Percentiles rank a stretch among this genome's conserved stretches.
These are phyloP conservation scores for Kryphioiulus occultus DNA, from an alignment of 2,888 invertebrate genomes.

Conservation along the genomic window DNA sequence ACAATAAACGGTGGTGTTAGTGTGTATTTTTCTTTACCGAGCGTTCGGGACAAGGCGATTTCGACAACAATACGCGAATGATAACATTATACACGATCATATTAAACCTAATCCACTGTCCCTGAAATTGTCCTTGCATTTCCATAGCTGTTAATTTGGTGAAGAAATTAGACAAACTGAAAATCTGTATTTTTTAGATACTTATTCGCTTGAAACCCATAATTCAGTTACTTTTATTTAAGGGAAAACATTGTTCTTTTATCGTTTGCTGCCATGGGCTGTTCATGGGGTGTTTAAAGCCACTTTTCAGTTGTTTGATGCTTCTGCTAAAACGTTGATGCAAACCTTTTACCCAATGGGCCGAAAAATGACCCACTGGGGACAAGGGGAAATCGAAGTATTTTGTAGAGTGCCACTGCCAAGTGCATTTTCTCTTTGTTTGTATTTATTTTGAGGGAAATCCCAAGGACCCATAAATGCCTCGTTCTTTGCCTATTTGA, in stretches of 20 bases:
- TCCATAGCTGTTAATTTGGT: no score
- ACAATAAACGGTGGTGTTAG: no score
- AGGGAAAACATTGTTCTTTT: not conserved
- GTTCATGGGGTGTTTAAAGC: not conserved
- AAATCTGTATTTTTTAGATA: no score
- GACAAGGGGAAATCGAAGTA: not conserved
- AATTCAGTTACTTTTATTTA: not conserved
- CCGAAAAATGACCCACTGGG: not conserved
- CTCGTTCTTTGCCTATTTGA: not conserved
- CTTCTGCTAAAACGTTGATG: not conserved
- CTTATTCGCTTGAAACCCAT: no score
- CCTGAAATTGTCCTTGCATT: no score
- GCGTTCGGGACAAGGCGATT: no score
- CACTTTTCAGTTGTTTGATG: not conserved
- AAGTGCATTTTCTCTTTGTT: not conserved
- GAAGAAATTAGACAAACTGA: no score
- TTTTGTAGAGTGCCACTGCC: not conserved
- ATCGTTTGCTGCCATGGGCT: not conserved
- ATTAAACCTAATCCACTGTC: no score
- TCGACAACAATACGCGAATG: no score
- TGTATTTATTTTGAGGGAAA: not conserved
- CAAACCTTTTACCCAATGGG: constrained; percentile 5
- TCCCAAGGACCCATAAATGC: not conserved
- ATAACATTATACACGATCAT: no score
- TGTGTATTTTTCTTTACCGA: no score